Evolutionary conservation across 2,888 invertebrate species (phyloP).

Genomic region (Lasioglossum pauxillum): DNA sequence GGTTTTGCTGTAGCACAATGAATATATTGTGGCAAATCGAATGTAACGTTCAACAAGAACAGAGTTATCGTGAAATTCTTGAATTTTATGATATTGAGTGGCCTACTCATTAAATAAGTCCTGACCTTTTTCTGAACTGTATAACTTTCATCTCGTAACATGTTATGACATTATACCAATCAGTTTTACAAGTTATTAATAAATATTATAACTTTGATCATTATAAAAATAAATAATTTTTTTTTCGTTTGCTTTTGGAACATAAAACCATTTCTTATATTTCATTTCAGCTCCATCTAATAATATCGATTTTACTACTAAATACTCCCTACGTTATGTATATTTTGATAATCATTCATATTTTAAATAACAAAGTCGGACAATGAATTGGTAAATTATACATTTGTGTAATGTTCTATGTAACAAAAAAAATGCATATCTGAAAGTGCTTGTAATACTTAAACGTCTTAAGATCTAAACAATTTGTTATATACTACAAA

Average conservation of each 20-base stretch:
- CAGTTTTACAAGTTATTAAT: constrained; percentile 1
- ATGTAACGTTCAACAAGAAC: neutral
- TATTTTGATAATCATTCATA: neutral
- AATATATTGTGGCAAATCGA: neutral
- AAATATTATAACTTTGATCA: constrained; percentile 12
- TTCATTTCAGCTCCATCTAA: neutral
- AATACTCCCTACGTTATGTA: neutral
- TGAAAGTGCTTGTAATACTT: neutral
- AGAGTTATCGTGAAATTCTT: neutral
- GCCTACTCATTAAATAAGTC: neutral
- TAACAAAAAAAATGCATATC: constrained; percentile 4
- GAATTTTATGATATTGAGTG: neutral
- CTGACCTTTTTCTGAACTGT: neutral
- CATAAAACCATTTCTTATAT: constrained; percentile 4
- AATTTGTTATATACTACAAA: constrained; percentile 7
- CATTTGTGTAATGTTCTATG: neutral
- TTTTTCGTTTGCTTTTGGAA: constrained; percentile 9
- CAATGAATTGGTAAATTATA: neutral
- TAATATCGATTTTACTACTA: neutral
- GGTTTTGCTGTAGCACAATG: neutral
- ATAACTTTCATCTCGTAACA: neutral
- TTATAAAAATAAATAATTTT: neutral
- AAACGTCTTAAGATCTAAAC: neutral
- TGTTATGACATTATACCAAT: neutral
- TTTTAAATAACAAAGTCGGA: constrained; percentile 7